These are phyloP conservation scores for Aphelocoma coerulescens DNA, from an alignment of 2,113 vertebrate species.

Conservation along the genomic window DNA sequence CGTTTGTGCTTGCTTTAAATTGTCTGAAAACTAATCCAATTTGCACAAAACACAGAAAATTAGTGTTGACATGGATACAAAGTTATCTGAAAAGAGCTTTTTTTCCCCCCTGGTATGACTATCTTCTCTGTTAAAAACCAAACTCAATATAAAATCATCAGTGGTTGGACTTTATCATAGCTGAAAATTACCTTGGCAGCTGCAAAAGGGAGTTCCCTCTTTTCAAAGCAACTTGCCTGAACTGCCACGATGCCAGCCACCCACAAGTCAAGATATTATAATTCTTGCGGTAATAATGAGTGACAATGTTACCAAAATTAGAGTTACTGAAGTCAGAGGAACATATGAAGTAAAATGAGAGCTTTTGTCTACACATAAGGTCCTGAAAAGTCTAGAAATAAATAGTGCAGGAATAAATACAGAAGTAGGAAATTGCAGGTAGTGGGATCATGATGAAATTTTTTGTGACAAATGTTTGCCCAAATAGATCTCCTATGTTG, in stretches of 20 bases:
- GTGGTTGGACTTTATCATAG: background rate
- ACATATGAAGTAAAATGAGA: background rate
- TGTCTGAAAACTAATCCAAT: background rate
- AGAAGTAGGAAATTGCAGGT: background rate
- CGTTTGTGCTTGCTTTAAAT: background rate
- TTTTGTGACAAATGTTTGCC: background rate
- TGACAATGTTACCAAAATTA: background rate
- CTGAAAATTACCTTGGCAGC: background rate
- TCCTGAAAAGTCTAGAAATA: background rate
- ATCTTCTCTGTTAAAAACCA: background rate
- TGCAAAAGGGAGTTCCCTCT: background rate
- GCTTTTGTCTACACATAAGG: background rate
- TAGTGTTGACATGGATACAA: background rate
- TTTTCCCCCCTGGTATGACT: background rate
- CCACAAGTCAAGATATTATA: background rate
- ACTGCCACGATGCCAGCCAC: accelerated
- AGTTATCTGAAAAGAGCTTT: background rate
- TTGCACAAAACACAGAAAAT: background rate
- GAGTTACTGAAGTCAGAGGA: background rate
- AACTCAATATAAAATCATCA: background rate
- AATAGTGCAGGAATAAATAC: background rate
- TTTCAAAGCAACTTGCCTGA: background rate
- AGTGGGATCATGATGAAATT: background rate
- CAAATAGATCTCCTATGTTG: background rate
- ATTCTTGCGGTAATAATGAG: background rate